A percentile compares a stretch with the other conserved stretches of the same genome.
Evolutionary conservation across 2,113 vertebrate genomes (phyloP).

Genomic region (Egretta garzetta): DNA sequence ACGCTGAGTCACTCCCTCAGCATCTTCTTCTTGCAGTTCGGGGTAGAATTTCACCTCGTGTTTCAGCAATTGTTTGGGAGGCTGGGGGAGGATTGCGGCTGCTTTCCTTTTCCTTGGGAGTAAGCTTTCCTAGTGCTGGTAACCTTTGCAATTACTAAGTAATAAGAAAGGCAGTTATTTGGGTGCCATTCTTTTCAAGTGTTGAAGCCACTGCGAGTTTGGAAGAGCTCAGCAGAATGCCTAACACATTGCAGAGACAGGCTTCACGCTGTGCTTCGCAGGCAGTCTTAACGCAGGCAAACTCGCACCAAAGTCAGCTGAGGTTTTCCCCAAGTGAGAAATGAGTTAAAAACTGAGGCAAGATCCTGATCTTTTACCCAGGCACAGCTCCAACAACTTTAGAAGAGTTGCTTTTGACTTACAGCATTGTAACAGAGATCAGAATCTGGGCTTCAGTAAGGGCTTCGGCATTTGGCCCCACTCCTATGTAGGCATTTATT

Average conservation of each 20-base stretch:
- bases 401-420: conserved; percentile 49
- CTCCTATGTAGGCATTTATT: background rate
- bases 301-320: background rate
- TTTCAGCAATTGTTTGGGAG: background rate
- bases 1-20: conserved; percentile 37
- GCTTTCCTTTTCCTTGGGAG: background rate
- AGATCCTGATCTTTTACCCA: conserved; percentile 55
- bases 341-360: conserved; percentile 51
- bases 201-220: background rate
- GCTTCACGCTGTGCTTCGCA: background rate
- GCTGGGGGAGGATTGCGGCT: background rate
- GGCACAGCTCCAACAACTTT: conserved; percentile 50
- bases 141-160: background rate
- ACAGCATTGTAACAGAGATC: conserved; percentile 24
- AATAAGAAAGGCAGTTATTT: background rate
- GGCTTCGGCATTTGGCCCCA: background rate
- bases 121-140: background rate
- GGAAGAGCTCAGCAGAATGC: background rate
- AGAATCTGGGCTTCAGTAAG: conserved; percentile 23
- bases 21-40: background rate
- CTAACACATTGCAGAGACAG: background rate
- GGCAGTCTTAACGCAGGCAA: background rate
- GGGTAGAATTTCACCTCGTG: conserved; percentile 1
- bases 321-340: conserved; percentile 19
- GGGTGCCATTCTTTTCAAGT: background rate